Base-by-base conservation (phyloP, 2,797 vertebrate genomes). In the Halcyon smyrnensis region DNA sequence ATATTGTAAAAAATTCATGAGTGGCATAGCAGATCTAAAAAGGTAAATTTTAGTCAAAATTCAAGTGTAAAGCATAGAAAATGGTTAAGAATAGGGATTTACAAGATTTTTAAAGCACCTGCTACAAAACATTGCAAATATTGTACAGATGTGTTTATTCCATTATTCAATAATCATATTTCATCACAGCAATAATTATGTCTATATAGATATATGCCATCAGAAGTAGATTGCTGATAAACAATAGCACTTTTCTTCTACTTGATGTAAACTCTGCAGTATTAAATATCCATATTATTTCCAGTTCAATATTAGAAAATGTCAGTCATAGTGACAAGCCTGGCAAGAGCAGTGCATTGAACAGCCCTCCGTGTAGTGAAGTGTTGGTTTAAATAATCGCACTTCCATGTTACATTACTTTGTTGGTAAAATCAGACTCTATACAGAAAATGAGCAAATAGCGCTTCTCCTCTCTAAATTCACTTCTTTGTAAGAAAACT, bases 1-100 rank as follows among this genome's bases (percentile, higher is more conserved):
- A 97, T 98, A 98, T 97, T 98, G 98, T 99, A 98, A 99, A 99
- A 99, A 98, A 99, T 98, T 98, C 98, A 99, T 99, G 98, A 98
- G 97, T 97, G 95, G 96, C 96, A 89, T 98, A 98, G 97, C 97
- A 98, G 98, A 98, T 98, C 98, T 98, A 97, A 98, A 98, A 98
- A 98, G 98, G 98, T 98, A 98, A 98, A 98, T 98, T 98, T 98
- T 98, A 97, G 97, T 98, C 97, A 98, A 95, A 97, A 97, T 97
- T 98, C 97, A 97, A 98, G 91, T 95, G 94, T 89, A 96, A 97
- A 95, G 69, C 94, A 81, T 68, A 96, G 94, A 68, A 98, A 97
- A 96, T 96, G 67, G 73, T 95, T 96, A 97, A 96, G 96, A 97
- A 95, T 83, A 96, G 93, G 93, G 60, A 85, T 97, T 97, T 97